These are phyloP conservation scores for Apodemus speciosus DNA, from an alignment of 2,113 vertebrate species.

Conservation along the genomic window DNA sequence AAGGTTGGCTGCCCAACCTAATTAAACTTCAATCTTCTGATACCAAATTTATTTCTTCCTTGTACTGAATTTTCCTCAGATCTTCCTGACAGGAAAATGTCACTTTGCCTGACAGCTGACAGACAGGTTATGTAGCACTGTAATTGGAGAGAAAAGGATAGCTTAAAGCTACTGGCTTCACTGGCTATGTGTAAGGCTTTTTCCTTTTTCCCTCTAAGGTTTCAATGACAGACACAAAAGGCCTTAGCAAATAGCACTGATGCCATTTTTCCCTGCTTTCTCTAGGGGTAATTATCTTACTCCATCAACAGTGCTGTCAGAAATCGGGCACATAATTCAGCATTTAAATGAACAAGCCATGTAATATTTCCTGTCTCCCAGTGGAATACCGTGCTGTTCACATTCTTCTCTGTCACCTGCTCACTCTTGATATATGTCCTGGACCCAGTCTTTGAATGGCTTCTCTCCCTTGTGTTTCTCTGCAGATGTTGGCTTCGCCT, in stretches of 20 bases:
- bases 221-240: conserved; percentile 75
- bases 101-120: conserved; percentile 77
- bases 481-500: conserved; percentile 98
- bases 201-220: conserved; percentile 30
- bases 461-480: conserved; percentile 85
- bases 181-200: conserved; percentile 59
- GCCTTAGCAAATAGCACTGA: conserved; percentile 76
- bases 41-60: conserved; percentile 81
- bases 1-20: conserved; percentile 82
- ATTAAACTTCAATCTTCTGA: conserved; percentile 85
- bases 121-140: conserved; percentile 78
- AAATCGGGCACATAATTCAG: conserved; percentile 89
- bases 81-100: conserved; percentile 78
- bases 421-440: conserved; percentile 87
- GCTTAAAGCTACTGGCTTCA: conserved; percentile 70
- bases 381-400: conserved; percentile 83
- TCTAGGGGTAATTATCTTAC: conserved; percentile 87
- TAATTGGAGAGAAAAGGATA: conserved; percentile 78
- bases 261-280: conserved; percentile 84
- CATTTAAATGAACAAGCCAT: conserved; percentile 89
- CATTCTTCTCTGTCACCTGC: conserved; percentile 89
- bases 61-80: conserved; percentile 80
- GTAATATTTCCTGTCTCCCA: conserved; percentile 89
- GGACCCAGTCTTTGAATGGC: conserved; percentile 84
- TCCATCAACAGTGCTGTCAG: conserved; percentile 89